phyloP scores from a whole-genome alignment of 2,888 invertebrate genomes.

The Ornithoptera priamus region DNA sequence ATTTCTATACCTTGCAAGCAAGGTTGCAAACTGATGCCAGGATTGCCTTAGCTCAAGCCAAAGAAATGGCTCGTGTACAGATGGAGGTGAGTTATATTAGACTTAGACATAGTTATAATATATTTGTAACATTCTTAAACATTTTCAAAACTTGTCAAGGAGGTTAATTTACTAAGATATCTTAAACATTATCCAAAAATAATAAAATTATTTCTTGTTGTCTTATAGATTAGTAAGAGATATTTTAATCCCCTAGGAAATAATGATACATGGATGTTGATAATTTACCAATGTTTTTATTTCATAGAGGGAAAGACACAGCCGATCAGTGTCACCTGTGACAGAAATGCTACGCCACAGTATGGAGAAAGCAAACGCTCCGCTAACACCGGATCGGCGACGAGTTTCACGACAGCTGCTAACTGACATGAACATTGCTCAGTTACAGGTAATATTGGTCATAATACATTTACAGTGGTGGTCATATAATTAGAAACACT shows the following conservation, averaged over 20 bases:
- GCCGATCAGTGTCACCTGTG: constrained; percentile 88
- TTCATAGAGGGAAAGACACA: constrained; percentile 76
- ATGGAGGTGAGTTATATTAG: constrained; percentile 83
- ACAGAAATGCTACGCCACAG: constrained; percentile 91
- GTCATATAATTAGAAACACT: no score
- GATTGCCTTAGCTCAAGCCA: constrained; percentile 92
- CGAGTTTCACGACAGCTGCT: constrained; percentile 91
- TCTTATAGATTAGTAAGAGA: no score
- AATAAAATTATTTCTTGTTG: no score
- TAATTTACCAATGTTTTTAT: neutral
- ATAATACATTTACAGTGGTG: neutral
- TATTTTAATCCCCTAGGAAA: no score
- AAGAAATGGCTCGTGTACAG: constrained; percentile 94
- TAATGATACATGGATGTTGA: neutral
- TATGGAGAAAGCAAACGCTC: constrained; percentile 90
- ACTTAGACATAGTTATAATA: neutral
- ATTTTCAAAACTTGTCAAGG: no score
- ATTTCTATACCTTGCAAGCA: constrained; percentile 90
- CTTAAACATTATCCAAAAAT: no score
- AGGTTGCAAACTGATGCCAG: constrained; percentile 92
- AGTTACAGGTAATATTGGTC: constrained; percentile 78
- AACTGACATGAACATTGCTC: constrained; percentile 96
- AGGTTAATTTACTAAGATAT: no score
- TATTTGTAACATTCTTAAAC: no score
- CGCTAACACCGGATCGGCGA: constrained; percentile 89